Evolutionary conservation across 2,797 vertebrate genomes (phyloP), one percentile per base, ranked within the genome.

Genomic region (Scleropages formosus): DNA sequence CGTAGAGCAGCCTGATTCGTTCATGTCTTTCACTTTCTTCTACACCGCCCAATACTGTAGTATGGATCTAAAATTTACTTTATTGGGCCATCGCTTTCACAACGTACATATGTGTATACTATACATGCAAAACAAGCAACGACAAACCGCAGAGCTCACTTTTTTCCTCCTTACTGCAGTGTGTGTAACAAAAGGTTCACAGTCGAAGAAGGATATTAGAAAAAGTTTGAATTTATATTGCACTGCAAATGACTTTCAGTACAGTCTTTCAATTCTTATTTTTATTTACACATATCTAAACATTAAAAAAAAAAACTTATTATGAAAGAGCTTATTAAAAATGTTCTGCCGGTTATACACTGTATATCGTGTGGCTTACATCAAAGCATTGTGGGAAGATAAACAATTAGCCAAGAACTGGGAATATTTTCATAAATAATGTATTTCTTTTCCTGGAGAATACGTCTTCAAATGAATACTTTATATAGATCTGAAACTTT

Each of bases 351-450:
- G 87, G 53, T 87, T 66, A 73, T 77, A 89, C 87, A 89, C 88
- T 89, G 89, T 83, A 86, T 88, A 87, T 90, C 86, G 84, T 77
- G 90, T 88, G 88, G 87, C 88, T 90, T 92, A 92, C 91, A 92
- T 93, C 92, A 93, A 93, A 93, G 92, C 89, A 89, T 92, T 91
- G 91, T 90, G 89, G 89, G 89, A 88, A 93, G 89, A 91, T 92
- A 92, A 92, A 93, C 90, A 93, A 93, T 93, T 92, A 93, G 87
- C 88, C 85, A 91, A 91, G 89, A 88, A 89, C 90, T 92, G 91
- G 92, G 91, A 93, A 93, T 91, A 89, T 87, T 87, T 90, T 93
- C 91, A 93, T 93, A 92, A 91, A 93, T 93, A 91, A 93, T 93
- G 90, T 81, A 93, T 92, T 89, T 88, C 90, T 92, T 81, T 89